Evolutionary conservation across 2,113 vertebrate genomes (phyloP).

Genomic region (Ictalurus punctatus): DNA sequence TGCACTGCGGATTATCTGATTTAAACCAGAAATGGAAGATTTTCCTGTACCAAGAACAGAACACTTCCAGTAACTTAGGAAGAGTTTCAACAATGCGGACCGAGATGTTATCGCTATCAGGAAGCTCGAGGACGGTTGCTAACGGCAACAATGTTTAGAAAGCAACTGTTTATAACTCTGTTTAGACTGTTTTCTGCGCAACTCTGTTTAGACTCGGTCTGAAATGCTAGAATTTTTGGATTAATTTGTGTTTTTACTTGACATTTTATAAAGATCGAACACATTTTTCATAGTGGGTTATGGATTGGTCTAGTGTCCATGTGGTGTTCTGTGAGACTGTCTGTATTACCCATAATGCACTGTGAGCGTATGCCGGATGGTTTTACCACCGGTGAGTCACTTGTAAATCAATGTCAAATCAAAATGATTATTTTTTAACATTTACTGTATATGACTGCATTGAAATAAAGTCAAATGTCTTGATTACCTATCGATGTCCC

Average conservation of each 20-base stretch:
- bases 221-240: no score
- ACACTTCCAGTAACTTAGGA: conserved; percentile 34
- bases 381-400: background rate
- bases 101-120: conserved; percentile 46
- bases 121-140: conserved; percentile 36
- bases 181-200: background rate
- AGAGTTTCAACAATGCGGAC: conserved; percentile 23
- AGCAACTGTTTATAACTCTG: background rate
- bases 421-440: background rate
- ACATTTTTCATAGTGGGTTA: background rate
- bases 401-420: background rate
- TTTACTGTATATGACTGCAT: background rate
- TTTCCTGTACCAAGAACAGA: conserved; percentile 32
- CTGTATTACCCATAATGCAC: background rate
- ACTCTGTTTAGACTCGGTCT: background rate
- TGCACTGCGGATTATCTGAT: conserved; percentile 36
- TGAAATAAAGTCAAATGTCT: background rate
- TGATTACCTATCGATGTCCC: background rate
- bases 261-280: background rate
- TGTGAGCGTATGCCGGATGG: background rate
- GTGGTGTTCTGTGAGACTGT: background rate
- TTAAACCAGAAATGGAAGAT: conserved; percentile 36
- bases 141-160: conserved; percentile 41
- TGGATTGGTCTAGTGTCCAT: background rate
- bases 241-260: background rate